Base-by-base conservation (phyloP, 2,888 invertebrate genomes). In the Polydrusus pterygomalis region DNA sequence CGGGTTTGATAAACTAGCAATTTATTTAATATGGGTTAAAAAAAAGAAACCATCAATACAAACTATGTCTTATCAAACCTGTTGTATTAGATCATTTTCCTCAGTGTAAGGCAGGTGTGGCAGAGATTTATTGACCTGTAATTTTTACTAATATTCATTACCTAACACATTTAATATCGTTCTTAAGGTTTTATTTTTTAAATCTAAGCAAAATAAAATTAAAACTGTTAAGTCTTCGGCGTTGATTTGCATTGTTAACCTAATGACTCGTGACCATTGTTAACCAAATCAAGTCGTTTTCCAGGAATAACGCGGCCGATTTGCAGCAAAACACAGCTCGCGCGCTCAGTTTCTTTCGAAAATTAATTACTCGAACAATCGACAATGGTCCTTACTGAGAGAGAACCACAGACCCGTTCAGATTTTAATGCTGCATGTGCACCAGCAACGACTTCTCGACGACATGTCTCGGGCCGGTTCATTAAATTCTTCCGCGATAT, bases 401-500 rank as follows among this genome's bases (percentile, higher is more conserved):
- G 25, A 25, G 49, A 70, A 38, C 51, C 74, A 45, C 20, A 20
- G 69, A 74, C 45, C 70, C 70, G 69, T 74, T 68, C 63, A 54
- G 38, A 67, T 62, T 67, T 67, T 69, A 75, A 68, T 67, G 60
- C 65, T 15, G 75, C 70, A 70, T 56, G 63, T 71, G 68, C 68
- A 58, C 13, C 43, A 34, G 68, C 65, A 68, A 20, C 74, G 69
- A 74, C 74, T 74, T 74, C 63, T 63, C 75, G 73, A 72, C 78
- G 78, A 71, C 77, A 77, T 74, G 74, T 72, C 74, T 64, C 68
- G 62, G 73, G 73, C 65, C 74, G 76, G 72, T 77, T 79, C 85
- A 82, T 85, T 85, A 85, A 85, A 85, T 85, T 85, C 84, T 85
- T 85, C 85, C 85, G 81, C 83, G 82, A 83, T 84, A 83, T 84